Percentiles rank a stretch among this genome's conserved stretches.
Evolutionary conservation across 2,888 invertebrate species (phyloP).

Genomic region (Chirona hameri): DNA sequence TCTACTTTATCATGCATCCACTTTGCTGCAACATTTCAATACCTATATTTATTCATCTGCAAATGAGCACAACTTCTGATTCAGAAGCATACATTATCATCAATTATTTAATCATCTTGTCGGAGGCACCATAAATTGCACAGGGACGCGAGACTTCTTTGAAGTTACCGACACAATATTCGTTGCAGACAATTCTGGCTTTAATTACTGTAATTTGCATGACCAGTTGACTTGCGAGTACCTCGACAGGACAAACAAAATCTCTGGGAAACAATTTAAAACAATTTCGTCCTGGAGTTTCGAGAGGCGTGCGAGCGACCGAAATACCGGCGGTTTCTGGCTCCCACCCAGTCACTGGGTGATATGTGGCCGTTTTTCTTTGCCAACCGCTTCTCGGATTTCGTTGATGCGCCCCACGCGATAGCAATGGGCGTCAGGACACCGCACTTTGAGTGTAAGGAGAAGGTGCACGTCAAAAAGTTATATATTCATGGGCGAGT

Average conservation of each 20-base stretch:
- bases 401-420: neutral
- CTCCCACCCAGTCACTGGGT: neutral
- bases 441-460: no score
- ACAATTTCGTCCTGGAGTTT: neutral
- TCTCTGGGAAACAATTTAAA: conserved; percentile 1
- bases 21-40: neutral
- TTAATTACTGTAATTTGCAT: neutral
- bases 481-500: no score
- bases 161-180: neutral
- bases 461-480: no score
- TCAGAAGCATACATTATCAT: neutral
- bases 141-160: neutral
- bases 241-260: neutral
- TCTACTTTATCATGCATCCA: neutral
- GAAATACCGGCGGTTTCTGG: neutral
- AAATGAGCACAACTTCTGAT: neutral
- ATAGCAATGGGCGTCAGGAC: neutral
- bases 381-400: neutral
- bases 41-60: conserved; percentile 9
- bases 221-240: neutral
- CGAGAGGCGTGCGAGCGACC: neutral
- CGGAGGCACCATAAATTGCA: neutral
- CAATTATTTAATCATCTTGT: conserved; percentile 24
- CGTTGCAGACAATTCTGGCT: neutral
- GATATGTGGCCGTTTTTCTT: neutral